Conservation (phyloP, 2,888 invertebrate species). For the Drosophila neotestacea region DNA sequence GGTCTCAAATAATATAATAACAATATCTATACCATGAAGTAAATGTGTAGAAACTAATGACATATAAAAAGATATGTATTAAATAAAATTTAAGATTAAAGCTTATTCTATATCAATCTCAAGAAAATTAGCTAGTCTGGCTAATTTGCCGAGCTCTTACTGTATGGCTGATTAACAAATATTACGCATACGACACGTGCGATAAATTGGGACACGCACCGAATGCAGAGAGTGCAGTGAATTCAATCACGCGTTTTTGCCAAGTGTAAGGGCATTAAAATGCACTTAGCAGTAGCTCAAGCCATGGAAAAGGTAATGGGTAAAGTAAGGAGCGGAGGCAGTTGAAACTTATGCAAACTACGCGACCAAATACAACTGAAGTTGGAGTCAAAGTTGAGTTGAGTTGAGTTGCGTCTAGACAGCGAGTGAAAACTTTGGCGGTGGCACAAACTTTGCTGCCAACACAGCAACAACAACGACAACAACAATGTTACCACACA, state of each 20-base stretch:
- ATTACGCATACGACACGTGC: conserved; percentile 61
- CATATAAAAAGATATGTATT: too few relatives aligned
- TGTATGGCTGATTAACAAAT: conserved; percentile 12
- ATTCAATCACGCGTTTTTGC: conserved; percentile 52
- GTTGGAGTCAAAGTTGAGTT: conserved; percentile 33
- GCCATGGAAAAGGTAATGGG: not conserved
- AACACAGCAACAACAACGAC: conserved; percentile 27
- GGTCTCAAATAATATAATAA: too few relatives aligned
- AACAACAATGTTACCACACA: conserved; percentile 23
- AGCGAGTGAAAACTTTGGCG: conserved; percentile 69
- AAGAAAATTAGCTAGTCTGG: not conserved
- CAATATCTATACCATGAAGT: too few relatives aligned
- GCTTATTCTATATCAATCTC: too few relatives aligned
- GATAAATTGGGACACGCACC: conserved; percentile 32
- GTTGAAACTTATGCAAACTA: conserved; percentile 76
- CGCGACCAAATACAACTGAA: conserved; percentile 71
- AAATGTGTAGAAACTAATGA: too few relatives aligned
- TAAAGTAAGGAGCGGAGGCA: conserved; percentile 5
- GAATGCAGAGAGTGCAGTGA: conserved; percentile 18
- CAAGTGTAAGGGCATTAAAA: conserved; percentile 67
- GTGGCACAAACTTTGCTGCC: conserved; percentile 52
- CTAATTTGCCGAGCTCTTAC: not conserved
- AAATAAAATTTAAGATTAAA: too few relatives aligned
- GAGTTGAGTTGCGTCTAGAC: conserved; percentile 60
- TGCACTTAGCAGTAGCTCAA: conserved; percentile 63